These are phyloP conservation scores for Porites lutea DNA, from an alignment of 64 coral and sea anemone species.

Conservation along the genomic window DNA sequence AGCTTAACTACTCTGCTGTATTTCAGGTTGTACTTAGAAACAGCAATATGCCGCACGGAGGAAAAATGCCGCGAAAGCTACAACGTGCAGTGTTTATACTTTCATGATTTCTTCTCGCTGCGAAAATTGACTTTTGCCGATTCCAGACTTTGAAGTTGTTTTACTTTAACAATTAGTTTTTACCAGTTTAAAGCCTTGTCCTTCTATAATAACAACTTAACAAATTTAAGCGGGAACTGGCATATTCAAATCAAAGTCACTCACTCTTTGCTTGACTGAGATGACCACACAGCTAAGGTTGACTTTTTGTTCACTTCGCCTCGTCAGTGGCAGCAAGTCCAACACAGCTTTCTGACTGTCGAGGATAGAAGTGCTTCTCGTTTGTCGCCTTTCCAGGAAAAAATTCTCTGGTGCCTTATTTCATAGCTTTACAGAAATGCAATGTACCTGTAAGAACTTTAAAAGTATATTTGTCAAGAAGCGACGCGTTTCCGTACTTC, in stretches of 20 bases:
- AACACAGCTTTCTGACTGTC: not conserved
- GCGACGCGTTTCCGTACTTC: conserved; percentile 43
- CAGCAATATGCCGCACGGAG: not conserved
- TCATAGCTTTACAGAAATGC: not conserved
- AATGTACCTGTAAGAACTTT: not conserved
- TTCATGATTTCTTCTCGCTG: not conserved
- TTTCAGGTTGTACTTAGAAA: not conserved
- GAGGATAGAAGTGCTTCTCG: not conserved
- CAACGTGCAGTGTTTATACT: not conserved
- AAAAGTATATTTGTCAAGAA: conserved; percentile 22
- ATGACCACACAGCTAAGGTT: not conserved
- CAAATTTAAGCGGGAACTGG: conserved; percentile 28
- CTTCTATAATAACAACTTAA: not conserved
- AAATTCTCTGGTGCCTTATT: not conserved
- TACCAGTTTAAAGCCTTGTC: not conserved
- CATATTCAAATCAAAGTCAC: conserved; percentile 6
- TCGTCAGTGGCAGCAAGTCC: not conserved
- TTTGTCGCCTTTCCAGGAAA: not conserved
- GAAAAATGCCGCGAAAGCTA: too few relatives aligned
- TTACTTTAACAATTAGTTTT: not conserved
- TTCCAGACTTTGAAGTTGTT: not conserved
- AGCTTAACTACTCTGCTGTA: not conserved
- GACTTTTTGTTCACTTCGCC: conserved; percentile 3
- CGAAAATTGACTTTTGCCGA: not conserved
- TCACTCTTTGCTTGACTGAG: not conserved